Conservation (phyloP, 1,140 invertebrate genomes). For the Episyrphus balteatus region DNA sequence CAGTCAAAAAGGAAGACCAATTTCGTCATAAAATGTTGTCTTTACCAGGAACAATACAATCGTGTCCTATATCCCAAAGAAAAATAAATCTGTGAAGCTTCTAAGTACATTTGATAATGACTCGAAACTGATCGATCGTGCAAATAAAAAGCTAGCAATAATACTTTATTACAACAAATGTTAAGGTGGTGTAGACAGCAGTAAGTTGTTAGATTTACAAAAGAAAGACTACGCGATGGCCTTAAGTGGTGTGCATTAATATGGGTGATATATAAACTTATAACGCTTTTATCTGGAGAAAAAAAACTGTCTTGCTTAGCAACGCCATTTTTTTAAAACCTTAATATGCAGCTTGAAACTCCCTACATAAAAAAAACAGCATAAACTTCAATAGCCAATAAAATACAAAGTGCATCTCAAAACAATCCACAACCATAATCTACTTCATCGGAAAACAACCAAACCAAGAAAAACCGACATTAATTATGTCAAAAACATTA, state of each 20-base stretch:
- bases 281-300: background rate
- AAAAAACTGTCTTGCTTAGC: background rate
- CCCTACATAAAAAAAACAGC: background rate
- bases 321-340: background rate
- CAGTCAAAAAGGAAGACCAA: background rate
- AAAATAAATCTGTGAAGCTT: background rate
- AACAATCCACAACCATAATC: background rate
- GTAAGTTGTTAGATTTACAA: background rate
- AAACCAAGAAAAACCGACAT: background rate
- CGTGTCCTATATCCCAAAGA: background rate
- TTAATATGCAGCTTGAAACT: background rate
- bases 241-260: background rate
- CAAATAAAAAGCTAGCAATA: background rate
- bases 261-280: background rate
- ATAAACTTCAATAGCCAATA: background rate
- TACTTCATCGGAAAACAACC: background rate
- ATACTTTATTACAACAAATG: background rate
- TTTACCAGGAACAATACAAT: background rate
- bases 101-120: background rate
- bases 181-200: background rate
- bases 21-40: background rate
- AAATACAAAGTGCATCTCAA: background rate
- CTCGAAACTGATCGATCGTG: background rate
- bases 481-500: background rate
- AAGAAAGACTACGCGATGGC: too few species aligned